These are phyloP conservation scores for Chaetophractus vellerosus DNA, from an alignment of 2,797 vertebrate genomes.

Conservation along the genomic window DNA sequence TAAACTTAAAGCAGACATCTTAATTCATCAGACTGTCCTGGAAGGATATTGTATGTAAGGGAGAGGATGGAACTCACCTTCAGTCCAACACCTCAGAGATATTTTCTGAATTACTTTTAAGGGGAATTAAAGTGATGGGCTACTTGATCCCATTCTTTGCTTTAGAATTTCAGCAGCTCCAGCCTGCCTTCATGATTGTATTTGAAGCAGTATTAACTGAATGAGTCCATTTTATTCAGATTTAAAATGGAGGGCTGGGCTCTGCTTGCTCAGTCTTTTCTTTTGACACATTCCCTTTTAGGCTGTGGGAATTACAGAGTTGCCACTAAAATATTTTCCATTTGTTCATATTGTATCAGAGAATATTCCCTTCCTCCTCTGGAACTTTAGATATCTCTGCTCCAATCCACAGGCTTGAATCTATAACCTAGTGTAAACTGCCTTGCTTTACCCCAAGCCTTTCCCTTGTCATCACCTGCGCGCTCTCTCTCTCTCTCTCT, in stretches of 20 bases:
- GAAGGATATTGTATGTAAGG: slow-evolving; percentile 53
- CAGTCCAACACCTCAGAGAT: slow-evolving; percentile 56
- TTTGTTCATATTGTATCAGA: slow-evolving; percentile 50
- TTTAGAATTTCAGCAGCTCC: slow-evolving; percentile 61
- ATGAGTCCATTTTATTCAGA: slow-evolving; percentile 72
- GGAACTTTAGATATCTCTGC: slow-evolving; percentile 29
- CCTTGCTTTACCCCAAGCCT: neutral
- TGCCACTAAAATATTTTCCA: slow-evolving; percentile 66
- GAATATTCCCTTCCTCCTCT: slow-evolving; percentile 53
- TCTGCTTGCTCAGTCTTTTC: slow-evolving; percentile 5
- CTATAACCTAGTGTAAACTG: slow-evolving; percentile 15
- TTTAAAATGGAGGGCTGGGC: slow-evolving; percentile 60
- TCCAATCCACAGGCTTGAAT: slow-evolving; percentile 49
- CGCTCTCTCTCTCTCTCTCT: neutral
- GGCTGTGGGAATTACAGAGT: slow-evolving; percentile 72
- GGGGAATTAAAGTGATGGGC: slow-evolving; percentile 55
- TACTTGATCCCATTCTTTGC: slow-evolving; percentile 70
- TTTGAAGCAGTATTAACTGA: slow-evolving; percentile 34
- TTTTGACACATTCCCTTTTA: slow-evolving; percentile 66
- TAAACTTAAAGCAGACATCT: slow-evolving; percentile 66
- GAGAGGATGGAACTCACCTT: slow-evolving; percentile 38
- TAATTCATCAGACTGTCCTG: slow-evolving; percentile 70
- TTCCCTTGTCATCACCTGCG: neutral
- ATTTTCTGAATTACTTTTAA: slow-evolving; percentile 54
- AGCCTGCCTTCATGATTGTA: slow-evolving; percentile 70